Conservation (phyloP, 2,113 vertebrate species). For the Syngnathus floridae region DNA sequence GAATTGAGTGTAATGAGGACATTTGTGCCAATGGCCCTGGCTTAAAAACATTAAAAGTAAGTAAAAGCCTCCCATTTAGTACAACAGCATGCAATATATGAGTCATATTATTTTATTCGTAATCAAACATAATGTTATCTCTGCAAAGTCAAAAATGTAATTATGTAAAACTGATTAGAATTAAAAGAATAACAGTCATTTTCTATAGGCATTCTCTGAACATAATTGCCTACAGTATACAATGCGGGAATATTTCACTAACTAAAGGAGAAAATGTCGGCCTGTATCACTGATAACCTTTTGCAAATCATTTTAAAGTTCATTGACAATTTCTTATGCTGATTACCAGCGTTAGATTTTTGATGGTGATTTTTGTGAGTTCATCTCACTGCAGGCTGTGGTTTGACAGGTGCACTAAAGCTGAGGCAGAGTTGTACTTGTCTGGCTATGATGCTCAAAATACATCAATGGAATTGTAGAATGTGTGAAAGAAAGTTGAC, state of each 20-base stretch:
- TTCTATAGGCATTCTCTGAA: background rate
- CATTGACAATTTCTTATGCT: background rate
- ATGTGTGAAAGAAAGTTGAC: too few species aligned
- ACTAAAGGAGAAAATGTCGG: too few species aligned
- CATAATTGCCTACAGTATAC: too few species aligned
- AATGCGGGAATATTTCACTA: too few species aligned
- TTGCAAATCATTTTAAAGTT: too few species aligned
- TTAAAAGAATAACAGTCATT: background rate
- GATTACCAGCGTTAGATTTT: constrained; percentile 32
- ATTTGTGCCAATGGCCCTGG: too few species aligned
- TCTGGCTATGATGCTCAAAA: constrained; percentile 49
- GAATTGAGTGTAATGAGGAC: too few species aligned
- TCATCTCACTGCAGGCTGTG: constrained; percentile 15
- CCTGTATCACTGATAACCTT: too few species aligned
- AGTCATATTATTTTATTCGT: background rate
- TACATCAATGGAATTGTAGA: constrained; percentile 12
- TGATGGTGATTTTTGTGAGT: constrained; percentile 10
- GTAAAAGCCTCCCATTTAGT: background rate
- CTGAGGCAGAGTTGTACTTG: constrained; percentile 21
- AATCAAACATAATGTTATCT: background rate
- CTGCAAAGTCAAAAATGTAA: background rate
- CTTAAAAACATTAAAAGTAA: background rate
- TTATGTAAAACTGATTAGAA: background rate
- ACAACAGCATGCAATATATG: background rate
- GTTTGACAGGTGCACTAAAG: constrained; percentile 44